These are phyloP conservation scores for Pluvianellus socialis DNA, from an alignment of 2,113 vertebrate genomes.

Conservation along the genomic window DNA sequence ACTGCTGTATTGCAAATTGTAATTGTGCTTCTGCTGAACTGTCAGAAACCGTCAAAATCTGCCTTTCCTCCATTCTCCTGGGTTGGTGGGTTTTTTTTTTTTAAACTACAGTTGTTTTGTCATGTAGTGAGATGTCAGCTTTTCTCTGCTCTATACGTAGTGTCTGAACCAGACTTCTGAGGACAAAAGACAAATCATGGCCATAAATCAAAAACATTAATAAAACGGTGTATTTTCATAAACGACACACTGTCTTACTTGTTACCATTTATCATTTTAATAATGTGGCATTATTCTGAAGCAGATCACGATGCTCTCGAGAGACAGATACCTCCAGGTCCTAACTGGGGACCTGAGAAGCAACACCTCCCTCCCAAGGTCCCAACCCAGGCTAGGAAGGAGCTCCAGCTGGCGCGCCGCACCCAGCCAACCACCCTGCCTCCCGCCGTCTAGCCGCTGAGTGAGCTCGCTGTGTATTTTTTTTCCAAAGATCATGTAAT, in stretches of 20 bases:
- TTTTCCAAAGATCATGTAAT: neutral
- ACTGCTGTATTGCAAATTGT: slow-evolving; percentile 1
- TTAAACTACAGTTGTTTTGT: neutral
- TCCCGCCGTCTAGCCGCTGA: neutral
- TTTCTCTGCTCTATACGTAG: neutral
- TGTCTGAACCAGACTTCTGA: neutral
- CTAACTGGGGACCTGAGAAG: neutral
- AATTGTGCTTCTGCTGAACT: slow-evolving; percentile 28
- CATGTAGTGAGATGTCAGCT: neutral
- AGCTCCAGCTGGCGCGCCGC: rapidly evolving
- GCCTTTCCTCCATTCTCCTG: neutral
- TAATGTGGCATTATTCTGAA: neutral
- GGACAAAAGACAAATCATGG: neutral
- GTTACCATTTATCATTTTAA: neutral
- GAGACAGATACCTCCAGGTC: neutral
- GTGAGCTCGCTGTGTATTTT: neutral
- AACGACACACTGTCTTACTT: neutral
- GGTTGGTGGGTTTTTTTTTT: neutral
- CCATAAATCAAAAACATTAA: slow-evolving; percentile 8
- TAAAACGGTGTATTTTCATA: slow-evolving; percentile 46
- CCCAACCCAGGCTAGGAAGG: neutral
- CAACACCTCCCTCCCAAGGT: neutral
- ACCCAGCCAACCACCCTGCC: neutral
- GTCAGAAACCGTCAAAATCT: neutral
- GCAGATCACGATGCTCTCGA: neutral